Conservation (phyloP, 2,113 vertebrate genomes). For the Bubalus kerabau region DNA sequence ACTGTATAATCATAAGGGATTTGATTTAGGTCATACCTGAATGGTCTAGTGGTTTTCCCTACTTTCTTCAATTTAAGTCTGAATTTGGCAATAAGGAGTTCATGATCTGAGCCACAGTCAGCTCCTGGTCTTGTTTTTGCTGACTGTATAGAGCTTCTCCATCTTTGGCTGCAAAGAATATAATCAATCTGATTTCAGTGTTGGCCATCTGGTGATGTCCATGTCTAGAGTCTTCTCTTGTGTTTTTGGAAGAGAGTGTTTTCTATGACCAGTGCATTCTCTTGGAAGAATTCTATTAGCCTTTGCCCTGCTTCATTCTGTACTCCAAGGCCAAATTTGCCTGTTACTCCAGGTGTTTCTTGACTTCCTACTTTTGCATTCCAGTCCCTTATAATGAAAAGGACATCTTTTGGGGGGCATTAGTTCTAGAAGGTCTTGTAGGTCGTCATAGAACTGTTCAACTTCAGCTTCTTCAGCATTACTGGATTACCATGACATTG, state of each 20-base stretch:
- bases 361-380: neutral
- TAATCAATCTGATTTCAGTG: neutral
- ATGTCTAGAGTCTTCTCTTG: neutral
- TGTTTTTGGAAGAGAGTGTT: neutral
- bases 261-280: neutral
- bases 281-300: neutral
- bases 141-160: neutral
- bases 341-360: neutral
- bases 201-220: neutral
- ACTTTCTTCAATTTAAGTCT: neutral
- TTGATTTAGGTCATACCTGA: neutral
- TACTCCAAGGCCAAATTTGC: neutral
- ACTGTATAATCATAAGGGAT: neutral
- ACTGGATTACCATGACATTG: neutral
- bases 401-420: accelerated
- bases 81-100: neutral
- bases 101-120: neutral
- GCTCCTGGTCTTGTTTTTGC: neutral
- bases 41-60: neutral
- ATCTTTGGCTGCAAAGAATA: neutral
- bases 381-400: neutral
- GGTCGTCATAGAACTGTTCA: accelerated
- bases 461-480: neutral
- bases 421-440: neutral
- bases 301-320: neutral